A percentile compares a stretch with the other conserved stretches of the same genome.
Conservation (phyloP, 2,888 invertebrate genomes). For the Cryptophagus acutangulus region DNA sequence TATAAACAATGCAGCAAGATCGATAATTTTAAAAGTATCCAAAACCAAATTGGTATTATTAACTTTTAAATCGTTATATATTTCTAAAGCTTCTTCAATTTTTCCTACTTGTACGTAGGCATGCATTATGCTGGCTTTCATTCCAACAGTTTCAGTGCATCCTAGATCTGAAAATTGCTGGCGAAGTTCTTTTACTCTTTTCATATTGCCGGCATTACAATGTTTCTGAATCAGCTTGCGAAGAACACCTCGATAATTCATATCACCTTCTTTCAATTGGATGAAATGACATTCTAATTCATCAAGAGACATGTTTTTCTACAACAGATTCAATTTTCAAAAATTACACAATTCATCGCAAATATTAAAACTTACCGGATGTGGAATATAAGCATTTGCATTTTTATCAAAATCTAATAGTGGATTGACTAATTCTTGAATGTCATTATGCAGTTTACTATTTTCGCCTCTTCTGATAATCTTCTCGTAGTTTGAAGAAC, state of each 20-base stretch:
- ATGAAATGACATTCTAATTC: constrained; percentile 59
- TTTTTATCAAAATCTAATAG: constrained; percentile 25
- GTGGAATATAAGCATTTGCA: constrained; percentile 45
- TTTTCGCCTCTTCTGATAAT: background rate
- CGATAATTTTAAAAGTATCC: constrained; percentile 63
- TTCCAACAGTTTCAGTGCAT: constrained; percentile 47
- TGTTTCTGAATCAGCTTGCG: constrained; percentile 57
- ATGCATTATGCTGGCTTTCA: constrained; percentile 61
- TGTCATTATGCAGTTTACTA: constrained; percentile 13
- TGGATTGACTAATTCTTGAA: constrained; percentile 20
- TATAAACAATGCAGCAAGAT: constrained; percentile 58
- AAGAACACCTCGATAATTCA: constrained; percentile 63
- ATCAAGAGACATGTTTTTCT: constrained; percentile 60
- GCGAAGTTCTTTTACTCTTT: constrained; percentile 54
- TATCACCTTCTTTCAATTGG: constrained; percentile 61
- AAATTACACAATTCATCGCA: constrained; percentile 4
- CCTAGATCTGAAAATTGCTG: constrained; percentile 51
- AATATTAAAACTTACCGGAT: constrained; percentile 46
- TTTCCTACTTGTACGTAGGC: constrained; percentile 56
- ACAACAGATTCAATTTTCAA: constrained; percentile 16
- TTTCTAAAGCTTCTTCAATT: constrained; percentile 52
- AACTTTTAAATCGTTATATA: constrained; percentile 52
- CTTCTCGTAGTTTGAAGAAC: constrained; percentile 17
- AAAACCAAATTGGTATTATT: constrained; percentile 54
- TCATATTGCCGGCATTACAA: constrained; percentile 53